A percentile compares a stretch with the other conserved stretches of the same genome.
These are phyloP conservation scores for Plectropomus leopardus DNA, from an alignment of 2,113 vertebrate genomes.

Conservation along the genomic window DNA sequence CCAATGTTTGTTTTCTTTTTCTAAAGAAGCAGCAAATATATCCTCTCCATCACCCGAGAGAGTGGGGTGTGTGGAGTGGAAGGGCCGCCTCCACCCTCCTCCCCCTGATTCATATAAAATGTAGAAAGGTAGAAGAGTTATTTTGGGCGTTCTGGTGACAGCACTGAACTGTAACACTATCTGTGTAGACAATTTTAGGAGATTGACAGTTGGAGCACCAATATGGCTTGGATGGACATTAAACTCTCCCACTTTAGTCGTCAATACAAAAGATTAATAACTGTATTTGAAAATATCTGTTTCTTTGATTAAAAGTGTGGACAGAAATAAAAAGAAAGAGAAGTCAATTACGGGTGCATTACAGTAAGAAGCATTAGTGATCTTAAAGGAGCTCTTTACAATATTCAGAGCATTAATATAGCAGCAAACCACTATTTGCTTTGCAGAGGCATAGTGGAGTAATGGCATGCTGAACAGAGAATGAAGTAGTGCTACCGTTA, in stretches of 20 bases:
- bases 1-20: conserved; percentile 65
- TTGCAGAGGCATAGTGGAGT: too few relatives aligned
- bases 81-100: not conserved
- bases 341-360: not conserved
- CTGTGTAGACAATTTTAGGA: not conserved
- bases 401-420: too few relatives aligned
- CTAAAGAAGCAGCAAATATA: conserved; percentile 62
- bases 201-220: not conserved
- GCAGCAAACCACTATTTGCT: too few relatives aligned
- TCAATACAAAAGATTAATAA: not conserved
- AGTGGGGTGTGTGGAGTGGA: conserved; percentile 16
- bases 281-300: not conserved
- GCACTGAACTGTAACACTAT: not conserved
- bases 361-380: not conserved
- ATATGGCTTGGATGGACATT: not conserved
- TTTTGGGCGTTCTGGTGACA: conserved; percentile 11
- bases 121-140: conserved; percentile 15
- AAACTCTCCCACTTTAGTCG: not conserved
- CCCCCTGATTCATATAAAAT: conserved; percentile 20
- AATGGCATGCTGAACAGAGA: too few relatives aligned
- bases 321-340: not conserved
- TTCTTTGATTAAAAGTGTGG: not conserved
- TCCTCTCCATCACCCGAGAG: conserved; percentile 63
- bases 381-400: not conserved
- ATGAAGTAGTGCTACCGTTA: too few relatives aligned